Percentiles rank a stretch among this genome's conserved stretches.
Conservation (phyloP, 2,113 vertebrate species). For the Nycticebus coucang region DNA sequence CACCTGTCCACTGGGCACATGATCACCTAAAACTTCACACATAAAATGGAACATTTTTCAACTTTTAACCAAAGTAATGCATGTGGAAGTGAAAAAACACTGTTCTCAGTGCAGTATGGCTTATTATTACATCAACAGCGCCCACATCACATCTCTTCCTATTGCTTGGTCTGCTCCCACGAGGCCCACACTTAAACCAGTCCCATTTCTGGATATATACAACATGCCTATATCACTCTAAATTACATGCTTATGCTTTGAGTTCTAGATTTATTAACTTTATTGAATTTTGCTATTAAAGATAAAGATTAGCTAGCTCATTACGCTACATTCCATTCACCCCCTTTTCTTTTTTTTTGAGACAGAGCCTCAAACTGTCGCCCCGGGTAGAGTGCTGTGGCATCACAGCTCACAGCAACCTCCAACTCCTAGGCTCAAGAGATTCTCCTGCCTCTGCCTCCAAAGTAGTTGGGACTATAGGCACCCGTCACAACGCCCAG, state of each 20-base stretch:
- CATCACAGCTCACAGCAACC: too few species aligned
- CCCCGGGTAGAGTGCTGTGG: too few species aligned
- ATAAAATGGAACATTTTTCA: neutral
- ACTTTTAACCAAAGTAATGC: neutral
- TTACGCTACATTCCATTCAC: neutral
- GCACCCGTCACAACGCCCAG: too few species aligned
- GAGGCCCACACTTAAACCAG: neutral
- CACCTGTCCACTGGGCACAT: neutral
- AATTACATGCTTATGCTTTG: neutral
- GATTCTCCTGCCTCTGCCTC: too few species aligned
- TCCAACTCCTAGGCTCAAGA: too few species aligned
- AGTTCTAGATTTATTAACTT: neutral
- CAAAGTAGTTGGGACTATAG: too few species aligned
- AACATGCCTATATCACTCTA: neutral
- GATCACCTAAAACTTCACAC: neutral
- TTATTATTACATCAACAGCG: neutral
- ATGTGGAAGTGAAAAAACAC: neutral
- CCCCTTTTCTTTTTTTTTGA: too few species aligned
- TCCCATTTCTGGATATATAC: neutral
- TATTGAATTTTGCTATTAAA: neutral
- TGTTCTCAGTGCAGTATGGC: neutral
- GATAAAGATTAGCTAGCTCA: neutral
- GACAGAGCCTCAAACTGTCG: too few species aligned
- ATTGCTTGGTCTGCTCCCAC: neutral
- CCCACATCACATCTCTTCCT: neutral